Percentiles rank a stretch among this genome's conserved stretches.
phyloP scores from a whole-genome alignment of 2,113 vertebrate genomes.

The Semicossyphus pulcher region DNA sequence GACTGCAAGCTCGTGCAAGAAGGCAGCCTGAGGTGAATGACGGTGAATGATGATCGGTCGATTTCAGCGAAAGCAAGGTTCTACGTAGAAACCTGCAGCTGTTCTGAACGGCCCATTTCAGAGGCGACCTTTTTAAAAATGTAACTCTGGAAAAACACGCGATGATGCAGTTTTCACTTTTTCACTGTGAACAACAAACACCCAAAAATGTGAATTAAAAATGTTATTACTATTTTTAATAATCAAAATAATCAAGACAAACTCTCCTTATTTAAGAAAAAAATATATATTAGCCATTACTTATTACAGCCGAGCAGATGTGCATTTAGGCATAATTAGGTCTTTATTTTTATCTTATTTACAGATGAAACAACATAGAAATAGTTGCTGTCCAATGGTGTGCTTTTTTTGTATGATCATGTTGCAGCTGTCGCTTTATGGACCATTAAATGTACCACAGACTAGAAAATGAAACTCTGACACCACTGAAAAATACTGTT shows the following conservation, averaged over 20 bases:
- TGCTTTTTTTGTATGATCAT: constrained; percentile 1
- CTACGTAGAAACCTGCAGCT: no score
- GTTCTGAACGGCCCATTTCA: no score
- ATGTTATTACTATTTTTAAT: background rate
- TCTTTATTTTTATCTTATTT: constrained; percentile 4
- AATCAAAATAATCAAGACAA: background rate
- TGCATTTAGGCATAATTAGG: constrained; percentile 20
- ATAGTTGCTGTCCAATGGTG: no score
- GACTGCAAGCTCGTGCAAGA: no score
- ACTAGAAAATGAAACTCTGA: constrained; percentile 20
- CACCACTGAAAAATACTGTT: constrained; percentile 2
- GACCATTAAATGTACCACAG: constrained; percentile 1
- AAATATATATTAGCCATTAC: background rate
- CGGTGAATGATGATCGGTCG: no score
- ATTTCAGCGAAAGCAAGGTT: no score
- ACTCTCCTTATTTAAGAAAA: background rate
- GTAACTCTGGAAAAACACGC: no score
- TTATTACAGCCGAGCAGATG: constrained; percentile 29
- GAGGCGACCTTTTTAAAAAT: no score
- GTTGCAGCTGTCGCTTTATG: constrained; percentile 7
- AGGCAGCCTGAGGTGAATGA: no score
- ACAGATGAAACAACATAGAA: constrained; percentile 11
- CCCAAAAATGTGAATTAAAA: no score
- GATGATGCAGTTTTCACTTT: no score
- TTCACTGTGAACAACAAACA: no score